Percentiles rank a stretch among this genome's conserved stretches.
Conservation (phyloP, 2,113 vertebrate genomes). For the Calyptommatus sinebrachiatus region DNA sequence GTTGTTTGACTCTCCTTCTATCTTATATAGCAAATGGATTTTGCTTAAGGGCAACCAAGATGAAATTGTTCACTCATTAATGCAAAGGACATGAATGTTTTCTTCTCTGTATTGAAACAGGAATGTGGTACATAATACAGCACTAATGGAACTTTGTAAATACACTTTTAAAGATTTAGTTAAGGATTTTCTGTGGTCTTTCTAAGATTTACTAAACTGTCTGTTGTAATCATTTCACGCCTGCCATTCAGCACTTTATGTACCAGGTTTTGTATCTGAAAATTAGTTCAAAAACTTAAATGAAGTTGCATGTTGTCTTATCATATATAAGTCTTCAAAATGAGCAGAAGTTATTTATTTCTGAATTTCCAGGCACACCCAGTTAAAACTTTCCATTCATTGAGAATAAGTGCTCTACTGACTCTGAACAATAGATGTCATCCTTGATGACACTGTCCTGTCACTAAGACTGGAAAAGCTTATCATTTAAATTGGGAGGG, state of each 20-base stretch:
- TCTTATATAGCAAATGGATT: neutral
- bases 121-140: neutral
- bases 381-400: neutral
- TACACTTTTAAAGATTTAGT: neutral
- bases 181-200: neutral
- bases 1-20: rapidly evolving
- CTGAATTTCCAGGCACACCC: neutral
- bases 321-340: neutral
- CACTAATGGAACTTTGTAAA: neutral
- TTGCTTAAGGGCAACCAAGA: rapidly evolving
- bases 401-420: neutral
- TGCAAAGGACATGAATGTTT: neutral
- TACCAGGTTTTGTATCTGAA: neutral
- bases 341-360: neutral
- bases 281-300: neutral
- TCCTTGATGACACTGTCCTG: neutral
- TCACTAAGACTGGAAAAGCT: neutral
- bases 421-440: neutral
- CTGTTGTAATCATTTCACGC: neutral
- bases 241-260: neutral
- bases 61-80: neutral
- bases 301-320: neutral
- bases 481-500: conserved; percentile 35
- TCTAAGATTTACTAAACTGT: neutral
- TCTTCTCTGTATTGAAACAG: neutral